These are phyloP conservation scores for Dicerorhinus sumatrensis DNA, from an alignment of 2,113 vertebrate genomes.

Conservation along the genomic window DNA sequence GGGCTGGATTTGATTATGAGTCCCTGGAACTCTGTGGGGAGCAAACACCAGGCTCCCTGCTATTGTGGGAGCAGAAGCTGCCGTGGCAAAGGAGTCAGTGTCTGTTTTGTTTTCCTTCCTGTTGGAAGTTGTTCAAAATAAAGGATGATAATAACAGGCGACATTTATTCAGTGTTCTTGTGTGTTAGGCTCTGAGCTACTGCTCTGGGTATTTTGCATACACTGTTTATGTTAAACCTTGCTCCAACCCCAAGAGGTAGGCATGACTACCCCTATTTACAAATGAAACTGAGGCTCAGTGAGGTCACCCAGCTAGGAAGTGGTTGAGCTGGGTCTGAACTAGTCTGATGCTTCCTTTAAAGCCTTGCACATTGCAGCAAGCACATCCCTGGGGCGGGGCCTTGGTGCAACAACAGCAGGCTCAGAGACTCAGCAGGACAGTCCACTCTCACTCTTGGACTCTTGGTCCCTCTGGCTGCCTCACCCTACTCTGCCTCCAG, in stretches of 20 bases:
- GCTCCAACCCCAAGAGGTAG: not conserved
- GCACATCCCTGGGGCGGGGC: not conserved
- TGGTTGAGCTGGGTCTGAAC: not conserved
- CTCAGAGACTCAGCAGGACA: not conserved
- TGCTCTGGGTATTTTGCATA: not conserved
- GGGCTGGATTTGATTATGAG: not conserved
- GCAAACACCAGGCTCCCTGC: accelerated
- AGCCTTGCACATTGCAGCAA: not conserved
- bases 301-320: not conserved
- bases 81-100: not conserved
- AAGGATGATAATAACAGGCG: not conserved
- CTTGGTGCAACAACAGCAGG: not conserved
- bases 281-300: not conserved
- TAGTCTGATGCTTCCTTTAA: not conserved
- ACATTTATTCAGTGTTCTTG: not conserved
- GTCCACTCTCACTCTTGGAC: not conserved
- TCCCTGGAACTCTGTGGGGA: not conserved
- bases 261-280: not conserved
- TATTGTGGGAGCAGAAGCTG: not conserved
- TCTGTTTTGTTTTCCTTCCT: not conserved
- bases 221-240: not conserved
- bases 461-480: not conserved
- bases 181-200: not conserved
- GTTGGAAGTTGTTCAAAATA: not conserved
- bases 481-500: not conserved